Base-by-base conservation (phyloP, 1,140 invertebrate genomes). In the Protaetia brevitarsis region DNA sequence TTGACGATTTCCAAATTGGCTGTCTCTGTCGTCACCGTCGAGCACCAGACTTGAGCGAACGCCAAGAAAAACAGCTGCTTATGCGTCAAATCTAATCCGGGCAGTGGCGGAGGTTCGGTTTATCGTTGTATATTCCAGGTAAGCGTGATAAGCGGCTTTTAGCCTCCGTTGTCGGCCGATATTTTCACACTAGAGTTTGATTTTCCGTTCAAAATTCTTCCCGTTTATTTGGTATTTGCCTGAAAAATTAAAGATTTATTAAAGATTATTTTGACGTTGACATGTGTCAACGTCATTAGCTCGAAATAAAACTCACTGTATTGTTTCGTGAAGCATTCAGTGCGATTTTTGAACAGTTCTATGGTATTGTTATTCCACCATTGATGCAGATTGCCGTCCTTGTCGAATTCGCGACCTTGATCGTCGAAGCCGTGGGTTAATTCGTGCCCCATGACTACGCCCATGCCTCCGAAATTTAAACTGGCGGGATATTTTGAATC, bases 291-390 rank as follows among this genome's bases (percentile, higher is more conserved):
- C 5, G 1, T 0, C 1, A 3, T 13, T 11, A 56, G 11, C 13
- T 36, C 84, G 79, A 13, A 87, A 83, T n/a, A 78, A 72, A 83
- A 93, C 36, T 81, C 80, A 71, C 82, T 88, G 76, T 99, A 99
- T 78, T 99, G 97, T 37, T 95, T 86, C 8, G 94, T 87, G 63
- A 99, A 90, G 75, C 97, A 99, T 71, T 95, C 85, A 0, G 95
- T 90, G 69, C 92, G 85, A 45, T 90, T 83, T 73, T 96, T 94
- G 76, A 99, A 99, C 23, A 85, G 88, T 0, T 87, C 85, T 63
- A 96, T 95, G 0, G 96, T 99, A 7, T 88, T 87, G 71, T 97
- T 93, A 67, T 97, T 93, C 97, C 97, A 99, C 97, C 97, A 99
- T 66, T 94, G 91, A 75, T 96, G 88, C 63, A 99, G 81, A 79